Percentiles rank a stretch among this genome's conserved stretches.
phyloP scores from a whole-genome alignment of 2,797 vertebrate genomes.

The Myotis myotis region DNA sequence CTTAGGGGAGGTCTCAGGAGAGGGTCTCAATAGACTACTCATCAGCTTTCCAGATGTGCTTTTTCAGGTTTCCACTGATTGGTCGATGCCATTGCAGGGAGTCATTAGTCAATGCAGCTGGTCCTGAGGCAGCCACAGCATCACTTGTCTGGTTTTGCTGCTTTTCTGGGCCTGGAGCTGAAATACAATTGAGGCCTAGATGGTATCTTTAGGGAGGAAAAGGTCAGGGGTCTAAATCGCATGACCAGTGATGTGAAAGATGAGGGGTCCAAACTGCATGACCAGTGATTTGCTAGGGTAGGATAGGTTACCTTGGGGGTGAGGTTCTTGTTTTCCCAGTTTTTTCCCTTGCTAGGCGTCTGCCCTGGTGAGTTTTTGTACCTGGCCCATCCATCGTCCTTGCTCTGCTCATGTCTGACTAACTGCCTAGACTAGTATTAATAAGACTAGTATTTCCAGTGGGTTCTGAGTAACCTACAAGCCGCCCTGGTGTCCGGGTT shows the following conservation, averaged over 20 bases:
- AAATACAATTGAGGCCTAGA: background rate
- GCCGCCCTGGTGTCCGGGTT: background rate
- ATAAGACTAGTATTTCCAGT: slow-evolving; percentile 10
- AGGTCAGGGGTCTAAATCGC: no score
- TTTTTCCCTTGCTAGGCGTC: background rate
- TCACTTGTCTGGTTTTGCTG: background rate
- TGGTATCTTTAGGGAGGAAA: background rate
- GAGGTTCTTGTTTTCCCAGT: background rate
- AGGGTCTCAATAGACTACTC: background rate
- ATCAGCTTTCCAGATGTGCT: background rate
- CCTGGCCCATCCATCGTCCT: background rate
- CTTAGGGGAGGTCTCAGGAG: background rate
- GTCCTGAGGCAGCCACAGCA: background rate
- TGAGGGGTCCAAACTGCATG: background rate
- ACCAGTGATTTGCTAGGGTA: background rate
- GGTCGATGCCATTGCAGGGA: background rate
- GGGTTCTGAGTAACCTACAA: background rate
- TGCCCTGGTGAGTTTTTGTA: background rate
- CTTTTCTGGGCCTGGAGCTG: background rate
- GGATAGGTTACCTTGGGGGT: background rate
- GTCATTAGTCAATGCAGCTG: background rate
- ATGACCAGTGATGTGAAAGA: no score
- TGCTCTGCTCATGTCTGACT: background rate
- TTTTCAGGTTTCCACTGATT: background rate
- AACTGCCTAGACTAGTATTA: background rate